Conservation (phyloP, 1,140 invertebrate species). For the Gonatopus flavifemur region DNA sequence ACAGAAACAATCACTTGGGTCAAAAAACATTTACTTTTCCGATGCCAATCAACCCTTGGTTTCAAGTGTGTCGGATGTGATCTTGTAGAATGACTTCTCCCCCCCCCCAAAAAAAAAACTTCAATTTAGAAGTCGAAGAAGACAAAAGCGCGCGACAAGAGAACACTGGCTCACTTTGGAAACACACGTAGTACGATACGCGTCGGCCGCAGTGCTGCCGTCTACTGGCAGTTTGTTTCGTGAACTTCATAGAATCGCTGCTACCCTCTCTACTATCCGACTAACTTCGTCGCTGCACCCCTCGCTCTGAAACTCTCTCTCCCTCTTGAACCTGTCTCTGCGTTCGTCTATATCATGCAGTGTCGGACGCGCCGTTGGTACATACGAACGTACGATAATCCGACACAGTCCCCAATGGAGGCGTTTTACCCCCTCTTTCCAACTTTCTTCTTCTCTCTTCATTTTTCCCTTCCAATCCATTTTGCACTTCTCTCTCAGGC, state of each 20-base stretch:
- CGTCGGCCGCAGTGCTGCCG: constrained; percentile 57
- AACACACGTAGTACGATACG: constrained; percentile 44
- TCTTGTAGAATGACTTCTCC: too few species aligned
- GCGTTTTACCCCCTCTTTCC: constrained; percentile 12
- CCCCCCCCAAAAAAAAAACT: too few species aligned
- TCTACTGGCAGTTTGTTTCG: constrained; percentile 52
- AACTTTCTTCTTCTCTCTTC: constrained; percentile 1
- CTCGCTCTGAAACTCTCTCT: constrained; percentile 4
- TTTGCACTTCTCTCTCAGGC: too few species aligned
- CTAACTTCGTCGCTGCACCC: constrained; percentile 4
- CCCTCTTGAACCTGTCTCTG: too few species aligned
- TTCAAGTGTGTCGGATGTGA: too few species aligned
- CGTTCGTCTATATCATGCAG: too few species aligned
- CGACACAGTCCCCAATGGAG: constrained; percentile 36
- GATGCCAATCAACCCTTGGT: too few species aligned
- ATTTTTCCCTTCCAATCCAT: background rate
- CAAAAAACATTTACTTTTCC: too few species aligned
- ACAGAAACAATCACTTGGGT: too few species aligned
- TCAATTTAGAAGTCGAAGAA: constrained; percentile 28
- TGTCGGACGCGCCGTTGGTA: background rate
- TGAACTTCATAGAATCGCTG: constrained; percentile 30
- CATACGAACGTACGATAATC: too few species aligned
- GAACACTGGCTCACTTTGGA: too few species aligned
- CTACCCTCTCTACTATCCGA: constrained; percentile 15
- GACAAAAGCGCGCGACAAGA: constrained; percentile 28